phyloP scores from a whole-genome alignment of 2,888 invertebrate species.

The Tethea ocularis region DNA sequence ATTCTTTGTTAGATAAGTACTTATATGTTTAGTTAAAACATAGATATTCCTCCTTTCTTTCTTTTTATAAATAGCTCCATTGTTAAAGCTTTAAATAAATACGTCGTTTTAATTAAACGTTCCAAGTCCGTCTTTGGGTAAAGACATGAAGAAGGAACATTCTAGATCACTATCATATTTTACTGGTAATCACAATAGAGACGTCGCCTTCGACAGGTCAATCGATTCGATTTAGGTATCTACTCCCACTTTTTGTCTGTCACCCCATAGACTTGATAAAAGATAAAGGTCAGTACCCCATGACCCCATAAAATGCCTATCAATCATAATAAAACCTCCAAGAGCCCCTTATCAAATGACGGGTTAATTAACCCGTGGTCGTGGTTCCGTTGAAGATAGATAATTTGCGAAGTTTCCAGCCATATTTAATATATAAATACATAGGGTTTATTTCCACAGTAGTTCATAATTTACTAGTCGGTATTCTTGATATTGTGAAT shows the following conservation, averaged over 20 bases:
- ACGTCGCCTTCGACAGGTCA: background rate
- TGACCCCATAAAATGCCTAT: constrained; percentile 34
- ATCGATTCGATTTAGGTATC: background rate
- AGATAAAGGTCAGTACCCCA: constrained; percentile 14
- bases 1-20: too few species aligned
- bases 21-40: too few species aligned
- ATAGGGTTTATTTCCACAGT: background rate
- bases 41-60: too few species aligned
- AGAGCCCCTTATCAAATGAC: constrained; percentile 15
- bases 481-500: too few species aligned
- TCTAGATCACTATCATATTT: too few species aligned
- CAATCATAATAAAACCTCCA: constrained; percentile 42
- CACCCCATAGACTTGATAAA: background rate
- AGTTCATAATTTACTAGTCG: too few species aligned
- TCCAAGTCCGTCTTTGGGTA: too few species aligned
- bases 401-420: background rate
- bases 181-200: background rate
- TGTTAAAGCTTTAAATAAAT: too few species aligned
- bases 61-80: too few species aligned
- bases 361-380: constrained; percentile 23
- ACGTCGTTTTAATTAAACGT: too few species aligned
- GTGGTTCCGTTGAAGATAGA: background rate
- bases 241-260: background rate
- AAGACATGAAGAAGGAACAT: too few species aligned
- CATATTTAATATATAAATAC: background rate